Base-by-base conservation (phyloP, 2,797 vertebrate genomes). In the Hippopotamyrus pictus region DNA sequence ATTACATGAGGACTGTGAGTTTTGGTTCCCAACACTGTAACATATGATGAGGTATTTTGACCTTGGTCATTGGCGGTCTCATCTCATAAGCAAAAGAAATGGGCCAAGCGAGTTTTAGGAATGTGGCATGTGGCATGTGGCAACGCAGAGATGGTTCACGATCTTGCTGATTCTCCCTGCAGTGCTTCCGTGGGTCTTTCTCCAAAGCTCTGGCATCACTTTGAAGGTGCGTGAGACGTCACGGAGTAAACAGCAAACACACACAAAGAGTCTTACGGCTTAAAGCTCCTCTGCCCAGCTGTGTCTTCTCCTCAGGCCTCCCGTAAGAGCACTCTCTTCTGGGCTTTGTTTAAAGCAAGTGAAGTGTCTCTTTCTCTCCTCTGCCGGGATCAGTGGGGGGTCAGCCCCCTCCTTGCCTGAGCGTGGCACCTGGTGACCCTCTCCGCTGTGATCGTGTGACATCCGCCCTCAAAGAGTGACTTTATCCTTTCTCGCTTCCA, bases 371-470 rank as follows among this genome's bases (percentile, higher is more conserved):
- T 84, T 91, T 19, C 89, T 82, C 90, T 92, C 94, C 92, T 93
- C 94, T 93, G 91, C 46, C 89, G 6, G 92, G 93, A 93, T 95
- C 92, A 94, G 91, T 90, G 90, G 91, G 94, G 94, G 94, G 95
- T 95, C 95, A 94, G 92, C 90, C 93, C 88, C 86, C 19, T n/a
- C 89, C 59, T 87, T 90, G 88, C 90, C 82, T 90, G 7, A 51
- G 90, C 3, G 37, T 62, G 90, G 94, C 94, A 94, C 94, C 94
- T 95, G 93, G 93, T 94, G 92, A 94, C 93, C 90, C 91, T 88
- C 89, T 91, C 92, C 91, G 89, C 88, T 65, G 90, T 90, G 92
- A 94, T 94, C 93, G 93, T 92, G 86, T 87, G 86, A 87, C 86
- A 62, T 62, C 14, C 86, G 11, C 19, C 37, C 19, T 44, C 12